Evolutionary conservation across 1,140 invertebrate genomes (phyloP), one percentile per base, ranked within the genome.

Genomic region (Saxidomus purpurata): DNA sequence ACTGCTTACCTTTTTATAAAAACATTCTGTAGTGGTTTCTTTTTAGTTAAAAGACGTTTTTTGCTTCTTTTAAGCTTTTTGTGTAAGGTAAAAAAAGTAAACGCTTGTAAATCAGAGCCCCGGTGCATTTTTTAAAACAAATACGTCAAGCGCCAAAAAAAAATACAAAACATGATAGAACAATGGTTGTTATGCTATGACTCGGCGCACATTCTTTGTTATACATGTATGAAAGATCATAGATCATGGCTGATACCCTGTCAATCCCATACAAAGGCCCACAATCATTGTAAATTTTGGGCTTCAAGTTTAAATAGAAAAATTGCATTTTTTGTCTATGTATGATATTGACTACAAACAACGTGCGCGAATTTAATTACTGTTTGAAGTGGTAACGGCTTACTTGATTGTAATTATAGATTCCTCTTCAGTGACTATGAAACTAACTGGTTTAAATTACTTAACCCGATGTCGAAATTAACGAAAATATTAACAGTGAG

Each of bases 131-230:
- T 15, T 63, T 63, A 63, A 0, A 63, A 28, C n/a, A 63, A 63
- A 63, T 28, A 63, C 6, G 59, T 28, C 25, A 63, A 3, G 3
- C 25, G 25, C 59, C 59, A 9, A 63, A 63, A 25, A 63, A 17
- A 15, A 8, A 19, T 55, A 55, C 3, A 55, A 55, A 3, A 22
- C 3, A 55, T 6, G 8, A 25, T 15, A 63, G 59, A 63, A 63
- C 59, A 63, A 63, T 63, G 59, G 59, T 63, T 25, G 59, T 28
- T 63, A 63, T 63, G 59, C 25, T 63, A 25, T 63, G 59, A 63
- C 59, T 63, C 59, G 59, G 22, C 59, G 59, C 25, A 28, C 25
- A 28, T 63, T 63, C 59, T 28, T 63, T 63, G 59, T 63, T 63
- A 4, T 63, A 63, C 59, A 11, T 55, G 52, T 55, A 55, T 15